Conservation (phyloP, 1,140 invertebrate genomes). For the Fragariocoptes setiger region DNA sequence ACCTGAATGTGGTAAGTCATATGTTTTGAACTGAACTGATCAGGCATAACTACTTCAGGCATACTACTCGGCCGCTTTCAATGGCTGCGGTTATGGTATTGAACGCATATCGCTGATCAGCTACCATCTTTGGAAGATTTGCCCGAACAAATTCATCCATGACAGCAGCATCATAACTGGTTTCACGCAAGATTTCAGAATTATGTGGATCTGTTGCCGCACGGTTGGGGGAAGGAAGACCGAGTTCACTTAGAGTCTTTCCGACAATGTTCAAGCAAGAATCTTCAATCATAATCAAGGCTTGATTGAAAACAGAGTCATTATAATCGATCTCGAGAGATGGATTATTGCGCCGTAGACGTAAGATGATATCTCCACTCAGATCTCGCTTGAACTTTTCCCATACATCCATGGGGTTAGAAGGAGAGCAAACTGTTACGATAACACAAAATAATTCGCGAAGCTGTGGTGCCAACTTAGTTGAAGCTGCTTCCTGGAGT, state of each 20-base stretch:
- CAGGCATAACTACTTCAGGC: too few relatives aligned
- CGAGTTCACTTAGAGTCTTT: slow-evolving; percentile 4
- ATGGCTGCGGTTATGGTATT: slow-evolving; percentile 12
- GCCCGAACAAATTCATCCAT: background rate
- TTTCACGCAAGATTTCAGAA: background rate
- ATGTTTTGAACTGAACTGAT: too few relatives aligned
- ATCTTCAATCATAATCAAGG: background rate
- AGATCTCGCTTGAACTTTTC: slow-evolving; percentile 7
- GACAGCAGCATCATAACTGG: background rate
- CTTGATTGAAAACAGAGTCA: background rate
- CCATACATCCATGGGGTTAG: slow-evolving; percentile 8
- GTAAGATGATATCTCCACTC: slow-evolving; percentile 5
- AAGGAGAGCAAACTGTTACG: slow-evolving; percentile 15
- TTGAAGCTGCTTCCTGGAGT: slow-evolving; percentile 2
- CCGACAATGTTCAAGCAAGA: background rate
- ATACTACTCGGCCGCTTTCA: slow-evolving; percentile 8
- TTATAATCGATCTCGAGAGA: background rate
- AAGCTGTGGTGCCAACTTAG: slow-evolving; percentile 4
- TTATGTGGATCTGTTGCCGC: background rate
- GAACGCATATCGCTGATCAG: background rate
- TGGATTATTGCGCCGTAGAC: background rate
- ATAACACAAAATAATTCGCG: slow-evolving; percentile 7
- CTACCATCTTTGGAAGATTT: background rate
- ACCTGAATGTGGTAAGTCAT: too few relatives aligned
- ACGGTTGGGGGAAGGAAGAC: background rate